Evolutionary conservation across 2,888 invertebrate genomes (phyloP), one percentile per base, ranked within the genome.

Genomic region (Lumbricus terrestris): DNA sequence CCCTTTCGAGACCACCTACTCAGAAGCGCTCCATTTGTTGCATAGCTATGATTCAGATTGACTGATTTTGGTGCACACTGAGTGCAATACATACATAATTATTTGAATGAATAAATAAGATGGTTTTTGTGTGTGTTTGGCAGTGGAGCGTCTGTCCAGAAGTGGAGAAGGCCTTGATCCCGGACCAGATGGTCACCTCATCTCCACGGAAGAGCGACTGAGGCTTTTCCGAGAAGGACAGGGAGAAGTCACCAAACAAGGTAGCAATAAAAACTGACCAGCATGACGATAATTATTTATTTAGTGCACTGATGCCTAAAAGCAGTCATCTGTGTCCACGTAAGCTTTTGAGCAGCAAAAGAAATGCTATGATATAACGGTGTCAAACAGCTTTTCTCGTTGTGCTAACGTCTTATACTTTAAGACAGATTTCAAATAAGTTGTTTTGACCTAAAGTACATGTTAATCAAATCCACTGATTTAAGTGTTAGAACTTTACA

Each of bases 151-250:
- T 20, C 85, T 85, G 85, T 23, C 85, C 34, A 85, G 85, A 15
- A n/a, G 83, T 16, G 88, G 92, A 91, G 88, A 89, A 42, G 85
- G 88, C 35, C 54, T 92, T 37, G 91, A 90, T 33, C 94, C 94
- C 29, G 94, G 93, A 42, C 94, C 94, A 34, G 94, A 94, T 83
- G 94, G 94, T 16, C 93, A 93, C 33, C 93, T 94, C 83, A 93
- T 94, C 89, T 94, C 94, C 33, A 93, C 94, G 8, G 93, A 93
- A 88, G 94, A 94, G 91, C 91, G 94, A 42, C 93, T 94, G 91
- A 93, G 93, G 91, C 93, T 93, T 88, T 92, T 94, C 83, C 93
- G 93, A 40, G 38, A 18, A 42, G 85, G 82, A 35, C 35, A 82
- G 13, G 40, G 85, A n/a, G 88, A 82, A 35, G 85, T 85, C 85